phyloP scores from a whole-genome alignment of 2,888 invertebrate species.

The Acronicta leporina region DNA sequence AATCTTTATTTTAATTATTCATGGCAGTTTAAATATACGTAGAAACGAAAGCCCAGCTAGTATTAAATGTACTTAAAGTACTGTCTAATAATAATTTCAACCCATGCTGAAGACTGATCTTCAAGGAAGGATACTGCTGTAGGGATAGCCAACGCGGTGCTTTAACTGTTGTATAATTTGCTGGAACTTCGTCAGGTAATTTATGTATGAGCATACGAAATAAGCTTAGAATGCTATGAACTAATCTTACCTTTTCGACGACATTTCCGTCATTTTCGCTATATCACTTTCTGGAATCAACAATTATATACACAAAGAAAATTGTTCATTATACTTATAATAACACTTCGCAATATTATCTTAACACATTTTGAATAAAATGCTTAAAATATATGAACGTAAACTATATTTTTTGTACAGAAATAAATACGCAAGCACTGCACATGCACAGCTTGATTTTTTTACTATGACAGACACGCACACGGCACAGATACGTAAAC shows the following conservation, averaged over 20 bases:
- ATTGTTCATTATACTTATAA: conserved; percentile 69
- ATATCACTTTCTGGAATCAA: conserved; percentile 65
- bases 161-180: conserved; percentile 40
- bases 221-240: conserved; percentile 14
- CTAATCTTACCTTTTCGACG: conserved; percentile 83
- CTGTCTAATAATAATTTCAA: conserved; percentile 10
- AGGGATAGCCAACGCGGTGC: conserved; percentile 17
- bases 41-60: neutral
- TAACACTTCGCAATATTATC: conserved; percentile 40
- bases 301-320: conserved; percentile 60
- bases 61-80: neutral
- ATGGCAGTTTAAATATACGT: conserved; percentile 8
- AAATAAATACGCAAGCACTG: conserved; percentile 55
- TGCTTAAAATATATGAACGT: conserved; percentile 32
- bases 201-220: conserved; percentile 2
- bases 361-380: conserved; percentile 55
- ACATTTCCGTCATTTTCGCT: conserved; percentile 84
- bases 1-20: conserved; percentile 9
- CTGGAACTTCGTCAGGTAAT: conserved; percentile 34
- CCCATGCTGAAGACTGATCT: conserved; percentile 23
- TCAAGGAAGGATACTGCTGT: conserved; percentile 14
- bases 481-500: conserved; percentile 56
- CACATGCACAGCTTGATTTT: conserved; percentile 57
- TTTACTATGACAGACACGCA: conserved; percentile 30
- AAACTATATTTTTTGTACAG: conserved; percentile 52